phyloP scores from a whole-genome alignment of 2,113 vertebrate species.

The Notothenia rossii region DNA sequence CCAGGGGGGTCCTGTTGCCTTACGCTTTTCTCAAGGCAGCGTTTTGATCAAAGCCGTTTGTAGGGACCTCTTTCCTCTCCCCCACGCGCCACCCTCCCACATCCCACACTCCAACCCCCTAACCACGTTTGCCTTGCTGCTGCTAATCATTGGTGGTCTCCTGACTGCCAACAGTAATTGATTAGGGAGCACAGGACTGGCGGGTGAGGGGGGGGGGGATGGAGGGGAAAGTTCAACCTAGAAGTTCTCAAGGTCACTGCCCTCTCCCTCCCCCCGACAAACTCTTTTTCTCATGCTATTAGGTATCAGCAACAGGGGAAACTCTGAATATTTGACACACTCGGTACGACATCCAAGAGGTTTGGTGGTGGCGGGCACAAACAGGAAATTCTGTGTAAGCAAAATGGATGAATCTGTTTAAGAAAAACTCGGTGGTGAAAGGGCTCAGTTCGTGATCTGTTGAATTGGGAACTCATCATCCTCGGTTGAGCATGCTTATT shows the following conservation, averaged over 20 bases:
- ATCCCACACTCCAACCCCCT: constrained; percentile 55
- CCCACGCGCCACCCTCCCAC: constrained; percentile 30
- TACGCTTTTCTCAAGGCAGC: constrained; percentile 61
- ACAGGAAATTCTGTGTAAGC: constrained; percentile 72
- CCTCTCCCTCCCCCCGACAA: constrained; percentile 55
- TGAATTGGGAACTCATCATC: constrained; percentile 53
- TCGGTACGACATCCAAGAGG: constrained; percentile 65
- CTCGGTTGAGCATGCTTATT: constrained; percentile 57
- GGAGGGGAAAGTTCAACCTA: constrained; percentile 80
- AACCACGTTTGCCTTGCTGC: constrained; percentile 74
- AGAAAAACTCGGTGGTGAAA: constrained; percentile 34
- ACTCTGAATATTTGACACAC: constrained; percentile 77
- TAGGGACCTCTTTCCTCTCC: constrained; percentile 51
- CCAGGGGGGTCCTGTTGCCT: constrained; percentile 49
- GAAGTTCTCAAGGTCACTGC: constrained; percentile 82
- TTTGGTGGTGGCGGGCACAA: constrained; percentile 60
- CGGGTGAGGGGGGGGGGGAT: constrained; percentile 32
- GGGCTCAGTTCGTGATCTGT: constrained; percentile 22
- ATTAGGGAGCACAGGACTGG: constrained; percentile 79
- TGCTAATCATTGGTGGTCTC: constrained; percentile 86
- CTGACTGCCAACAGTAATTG: constrained; percentile 85
- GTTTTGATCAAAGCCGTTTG: constrained; percentile 78
- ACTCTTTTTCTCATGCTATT: constrained; percentile 81
- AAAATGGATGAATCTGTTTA: constrained; percentile 58
- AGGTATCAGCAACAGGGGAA: constrained; percentile 77